phyloP scores from a whole-genome alignment of 1,140 invertebrate genomes.

The Temnothorax nylanderi region DNA sequence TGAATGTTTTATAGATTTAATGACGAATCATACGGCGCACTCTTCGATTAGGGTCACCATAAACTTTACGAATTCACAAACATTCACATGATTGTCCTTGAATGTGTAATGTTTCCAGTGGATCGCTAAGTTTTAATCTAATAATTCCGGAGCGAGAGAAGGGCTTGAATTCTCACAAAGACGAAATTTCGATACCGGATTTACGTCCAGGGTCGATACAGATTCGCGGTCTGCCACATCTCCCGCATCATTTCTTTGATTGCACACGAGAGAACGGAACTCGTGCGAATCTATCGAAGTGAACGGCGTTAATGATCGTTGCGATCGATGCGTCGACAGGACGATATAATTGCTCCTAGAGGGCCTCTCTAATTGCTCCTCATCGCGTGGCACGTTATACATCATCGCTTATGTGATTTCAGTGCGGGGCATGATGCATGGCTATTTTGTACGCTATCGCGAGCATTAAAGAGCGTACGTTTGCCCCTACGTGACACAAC shows the following conservation, averaged over 20 bases:
- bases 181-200: not conserved
- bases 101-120: not conserved
- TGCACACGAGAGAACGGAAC: not conserved
- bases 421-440: slow-evolving; percentile 26
- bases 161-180: not conserved
- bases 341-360: slow-evolving; percentile 52
- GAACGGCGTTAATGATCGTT: slow-evolving; percentile 11
- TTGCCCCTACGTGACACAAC: not conserved
- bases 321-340: not conserved
- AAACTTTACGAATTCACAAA: not conserved
- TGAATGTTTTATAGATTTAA: not conserved
- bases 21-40: not conserved
- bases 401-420: slow-evolving; percentile 58
- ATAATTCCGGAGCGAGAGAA: not conserved
- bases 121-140: not conserved
- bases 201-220: not conserved
- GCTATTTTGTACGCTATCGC: slow-evolving; percentile 29
- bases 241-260: not conserved
- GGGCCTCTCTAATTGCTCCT: slow-evolving; percentile 56
- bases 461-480: slow-evolving; percentile 7
- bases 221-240: not conserved
- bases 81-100: not conserved
- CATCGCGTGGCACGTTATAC: slow-evolving; percentile 33
- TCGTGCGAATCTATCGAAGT: not conserved
- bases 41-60: not conserved